Conservation (phyloP, 2,797 vertebrate genomes). For the Spatula clypeata region DNA sequence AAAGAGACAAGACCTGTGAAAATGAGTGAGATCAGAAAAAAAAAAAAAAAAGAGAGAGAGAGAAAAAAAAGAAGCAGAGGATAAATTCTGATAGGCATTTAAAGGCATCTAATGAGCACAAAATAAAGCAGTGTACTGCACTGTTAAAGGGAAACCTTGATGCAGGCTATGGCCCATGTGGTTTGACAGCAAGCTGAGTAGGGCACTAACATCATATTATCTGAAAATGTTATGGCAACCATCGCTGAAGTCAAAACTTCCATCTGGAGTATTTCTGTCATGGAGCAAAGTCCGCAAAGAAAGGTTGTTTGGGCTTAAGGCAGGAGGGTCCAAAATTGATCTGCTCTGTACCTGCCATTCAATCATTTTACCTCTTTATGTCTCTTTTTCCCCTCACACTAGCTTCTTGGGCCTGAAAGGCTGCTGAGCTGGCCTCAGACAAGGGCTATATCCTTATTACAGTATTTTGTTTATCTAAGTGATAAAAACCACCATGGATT, state of each 20-base stretch:
- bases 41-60: not conserved
- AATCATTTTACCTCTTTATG: not conserved
- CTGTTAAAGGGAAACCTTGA: not conserved
- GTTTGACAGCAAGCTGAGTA: not conserved
- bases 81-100: conserved; percentile 34
- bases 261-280: not conserved
- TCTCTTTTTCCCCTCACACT: not conserved
- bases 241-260: not conserved
- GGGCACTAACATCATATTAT: not conserved
- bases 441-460: not conserved
- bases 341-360: not conserved
- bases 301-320: not conserved
- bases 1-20: conserved; percentile 35
- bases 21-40: not conserved
- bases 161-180: not conserved
- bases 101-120: conserved; percentile 7
- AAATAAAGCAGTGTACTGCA: not conserved
- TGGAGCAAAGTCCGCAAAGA: not conserved
- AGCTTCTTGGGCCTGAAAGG: not conserved
- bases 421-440: not conserved
- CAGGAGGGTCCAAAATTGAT: not conserved
- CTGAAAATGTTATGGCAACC: not conserved
- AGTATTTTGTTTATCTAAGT: not conserved
- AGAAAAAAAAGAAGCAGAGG: not conserved
- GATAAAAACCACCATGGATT: not conserved